Evolutionary conservation across 2,113 vertebrate species (phyloP).

Genomic region (Gambusia holbrooki): DNA sequence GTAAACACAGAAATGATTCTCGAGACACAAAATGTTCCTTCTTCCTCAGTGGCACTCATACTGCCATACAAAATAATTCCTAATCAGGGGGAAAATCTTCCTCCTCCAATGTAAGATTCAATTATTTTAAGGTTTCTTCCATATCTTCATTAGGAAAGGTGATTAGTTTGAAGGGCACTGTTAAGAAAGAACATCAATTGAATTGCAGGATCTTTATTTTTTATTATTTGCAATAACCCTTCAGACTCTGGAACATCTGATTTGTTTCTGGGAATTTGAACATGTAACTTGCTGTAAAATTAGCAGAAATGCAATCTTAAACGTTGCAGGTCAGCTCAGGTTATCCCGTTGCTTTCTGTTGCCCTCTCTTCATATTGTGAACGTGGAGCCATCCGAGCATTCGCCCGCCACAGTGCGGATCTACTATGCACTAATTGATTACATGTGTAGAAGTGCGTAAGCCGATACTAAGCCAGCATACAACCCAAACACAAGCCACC

Average conservation of each 20-base stretch:
- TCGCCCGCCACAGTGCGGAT: conserved; percentile 32
- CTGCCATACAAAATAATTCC: neutral
- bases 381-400: conserved; percentile 38
- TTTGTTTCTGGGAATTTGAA: conserved; percentile 39
- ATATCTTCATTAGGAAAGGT: neutral
- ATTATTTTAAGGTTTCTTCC: neutral
- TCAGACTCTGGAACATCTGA: conserved; percentile 9
- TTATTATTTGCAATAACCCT: no score
- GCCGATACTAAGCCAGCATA: conserved; percentile 54
- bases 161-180: no score
- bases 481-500: conserved; percentile 74
- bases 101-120: neutral
- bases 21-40: neutral
- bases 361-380: conserved; percentile 23
- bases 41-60: neutral
- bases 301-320: conserved; percentile 47
- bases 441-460: conserved; percentile 63
- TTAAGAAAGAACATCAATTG: no score
- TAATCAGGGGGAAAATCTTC: neutral
- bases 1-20: neutral
- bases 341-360: conserved; percentile 37
- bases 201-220: no score
- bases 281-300: conserved; percentile 39
- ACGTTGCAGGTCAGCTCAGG: conserved; percentile 30
- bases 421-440: conserved; percentile 62